Evolutionary conservation across 2,797 vertebrate species (phyloP).

Genomic region (Peromyscus melanophrys): DNA sequence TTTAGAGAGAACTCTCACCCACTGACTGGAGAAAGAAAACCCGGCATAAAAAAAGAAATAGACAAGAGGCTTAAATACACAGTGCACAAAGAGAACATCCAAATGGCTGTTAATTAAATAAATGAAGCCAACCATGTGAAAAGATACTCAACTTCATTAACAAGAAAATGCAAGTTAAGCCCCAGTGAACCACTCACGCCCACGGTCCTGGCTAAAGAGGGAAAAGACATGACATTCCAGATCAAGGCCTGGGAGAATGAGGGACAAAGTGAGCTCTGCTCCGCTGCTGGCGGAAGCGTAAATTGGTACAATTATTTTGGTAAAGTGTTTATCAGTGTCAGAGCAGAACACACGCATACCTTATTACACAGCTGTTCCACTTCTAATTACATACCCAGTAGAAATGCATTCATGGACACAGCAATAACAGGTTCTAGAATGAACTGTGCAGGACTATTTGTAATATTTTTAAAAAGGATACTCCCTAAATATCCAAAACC

Average conservation of each 20-base stretch:
- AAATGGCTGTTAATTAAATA: background rate
- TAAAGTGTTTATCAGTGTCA: slow-evolving; percentile 47
- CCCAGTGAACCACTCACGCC: background rate
- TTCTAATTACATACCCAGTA: slow-evolving; percentile 37
- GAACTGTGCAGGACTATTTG: background rate
- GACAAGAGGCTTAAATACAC: background rate
- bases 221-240: background rate
- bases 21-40: slow-evolving; percentile 26
- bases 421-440: background rate
- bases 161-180: slow-evolving; percentile 14
- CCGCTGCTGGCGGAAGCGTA: background rate
- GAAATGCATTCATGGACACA: background rate
- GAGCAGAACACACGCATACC: background rate
- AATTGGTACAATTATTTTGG: slow-evolving; percentile 8
- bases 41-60: background rate
- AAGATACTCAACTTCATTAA: background rate
- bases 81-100: background rate
- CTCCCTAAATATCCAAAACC: background rate
- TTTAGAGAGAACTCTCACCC: background rate
- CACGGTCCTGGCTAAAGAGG: background rate
- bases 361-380: slow-evolving; percentile 6
- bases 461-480: background rate
- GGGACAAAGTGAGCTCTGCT: background rate
- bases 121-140: slow-evolving; percentile 24
- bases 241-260: background rate